These are phyloP conservation scores for Masnerella sp. DNA, from an alignment of 2,888 invertebrate genomes.

Conservation along the genomic window DNA sequence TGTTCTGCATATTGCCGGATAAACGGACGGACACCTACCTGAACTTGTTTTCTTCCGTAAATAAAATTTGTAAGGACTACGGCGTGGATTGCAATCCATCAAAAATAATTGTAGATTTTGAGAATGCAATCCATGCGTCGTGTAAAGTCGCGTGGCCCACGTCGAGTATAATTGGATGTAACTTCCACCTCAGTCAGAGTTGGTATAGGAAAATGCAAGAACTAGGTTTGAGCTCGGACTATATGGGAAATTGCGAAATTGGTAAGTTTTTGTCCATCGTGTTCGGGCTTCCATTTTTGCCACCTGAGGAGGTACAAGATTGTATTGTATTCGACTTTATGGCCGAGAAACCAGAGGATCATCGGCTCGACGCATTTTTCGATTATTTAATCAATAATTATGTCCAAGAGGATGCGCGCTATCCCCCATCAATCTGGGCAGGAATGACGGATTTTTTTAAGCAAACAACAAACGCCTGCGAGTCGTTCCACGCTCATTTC, in stretches of 20 bases:
- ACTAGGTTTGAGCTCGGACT: background rate
- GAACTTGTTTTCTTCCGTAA: background rate
- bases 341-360: background rate
- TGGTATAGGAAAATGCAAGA: slow-evolving; percentile 1
- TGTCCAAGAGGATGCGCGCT: background rate
- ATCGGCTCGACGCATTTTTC: background rate
- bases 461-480: slow-evolving; percentile 4
- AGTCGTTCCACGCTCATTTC: slow-evolving; percentile 2
- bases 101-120: background rate
- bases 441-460: background rate
- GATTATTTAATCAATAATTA: background rate
- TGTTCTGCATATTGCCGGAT: slow-evolving; percentile 10
- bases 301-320: background rate
- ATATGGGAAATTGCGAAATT: background rate
- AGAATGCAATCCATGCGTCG: slow-evolving; percentile 3
- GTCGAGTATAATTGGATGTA: background rate
- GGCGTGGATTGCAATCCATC: background rate
- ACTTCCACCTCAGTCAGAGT: background rate
- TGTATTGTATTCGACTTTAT: slow-evolving; percentile 1
- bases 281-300: slow-evolving; percentile 4
- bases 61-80: background rate
- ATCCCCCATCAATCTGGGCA: background rate
- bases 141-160: background rate
- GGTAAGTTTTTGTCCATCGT: background rate
- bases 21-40: slow-evolving; percentile 2